Evolutionary conservation across 1,140 invertebrate species (phyloP).

Genomic region (Trichonephila inaurata): DNA sequence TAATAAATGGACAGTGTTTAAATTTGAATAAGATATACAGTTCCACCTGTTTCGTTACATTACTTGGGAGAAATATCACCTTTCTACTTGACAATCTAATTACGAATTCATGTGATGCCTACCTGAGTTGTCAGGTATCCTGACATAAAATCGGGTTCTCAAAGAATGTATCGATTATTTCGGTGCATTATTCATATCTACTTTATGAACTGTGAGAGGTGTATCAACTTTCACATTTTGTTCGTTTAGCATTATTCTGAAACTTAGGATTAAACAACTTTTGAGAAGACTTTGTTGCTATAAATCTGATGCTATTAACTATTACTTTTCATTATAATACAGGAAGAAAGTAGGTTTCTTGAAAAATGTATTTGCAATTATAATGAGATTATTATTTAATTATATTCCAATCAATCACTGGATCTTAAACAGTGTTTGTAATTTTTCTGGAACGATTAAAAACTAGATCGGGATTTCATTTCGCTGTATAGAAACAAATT

Average conservation of each 20-base stretch:
- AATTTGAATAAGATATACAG: conserved; percentile 12
- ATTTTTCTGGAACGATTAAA: too few species aligned
- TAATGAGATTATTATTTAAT: too few species aligned
- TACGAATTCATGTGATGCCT: conserved; percentile 27
- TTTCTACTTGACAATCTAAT: conserved; percentile 26
- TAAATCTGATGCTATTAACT: too few species aligned
- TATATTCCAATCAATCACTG: too few species aligned
- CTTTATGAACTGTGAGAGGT: neutral
- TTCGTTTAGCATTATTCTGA: neutral
- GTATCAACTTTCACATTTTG: neutral
- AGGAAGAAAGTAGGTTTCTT: too few species aligned
- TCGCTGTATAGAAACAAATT: too few species aligned
- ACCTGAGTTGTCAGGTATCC: neutral
- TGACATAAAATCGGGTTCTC: neutral
- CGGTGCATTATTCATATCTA: neutral
- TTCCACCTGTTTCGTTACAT: neutral
- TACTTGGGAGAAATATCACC: neutral
- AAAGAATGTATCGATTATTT: neutral
- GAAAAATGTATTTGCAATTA: too few species aligned
- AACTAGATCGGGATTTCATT: too few species aligned
- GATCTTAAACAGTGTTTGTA: too few species aligned
- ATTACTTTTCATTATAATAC: too few species aligned
- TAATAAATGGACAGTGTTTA: neutral
- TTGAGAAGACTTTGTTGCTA: too few species aligned
- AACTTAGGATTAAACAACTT: too few species aligned